Conservation (phyloP, 2,113 vertebrate species). For the Psephotus haematonotus region DNA sequence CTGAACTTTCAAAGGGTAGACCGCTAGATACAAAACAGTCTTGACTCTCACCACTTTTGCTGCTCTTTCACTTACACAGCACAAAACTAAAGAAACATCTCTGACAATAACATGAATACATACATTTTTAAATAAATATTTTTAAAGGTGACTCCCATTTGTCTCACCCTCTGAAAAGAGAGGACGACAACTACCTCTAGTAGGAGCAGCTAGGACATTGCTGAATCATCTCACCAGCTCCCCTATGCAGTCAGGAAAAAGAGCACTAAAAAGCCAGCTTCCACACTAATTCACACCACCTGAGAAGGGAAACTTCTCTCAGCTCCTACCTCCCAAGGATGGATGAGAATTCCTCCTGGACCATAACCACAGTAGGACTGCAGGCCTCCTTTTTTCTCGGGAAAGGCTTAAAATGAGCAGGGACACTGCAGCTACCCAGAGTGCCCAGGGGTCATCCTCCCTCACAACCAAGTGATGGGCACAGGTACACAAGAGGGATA, state of each 20-base stretch:
- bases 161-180: neutral
- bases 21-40: neutral
- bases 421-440: neutral
- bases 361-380: neutral
- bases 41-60: neutral
- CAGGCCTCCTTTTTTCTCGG: neutral
- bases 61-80: neutral
- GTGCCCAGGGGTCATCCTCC: neutral
- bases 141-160: neutral
- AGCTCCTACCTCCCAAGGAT: neutral
- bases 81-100: neutral
- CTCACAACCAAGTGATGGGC: too few relatives aligned
- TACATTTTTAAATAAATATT: neutral
- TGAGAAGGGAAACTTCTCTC: neutral
- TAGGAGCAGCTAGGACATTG: neutral
- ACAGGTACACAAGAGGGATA: neutral
- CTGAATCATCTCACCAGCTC: neutral
- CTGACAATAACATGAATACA: neutral
- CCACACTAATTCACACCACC: neutral
- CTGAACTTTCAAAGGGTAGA: neutral
- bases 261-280: neutral
- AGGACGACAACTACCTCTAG: fast-evolving
- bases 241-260: neutral
- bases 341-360: neutral
- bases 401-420: neutral